These are phyloP conservation scores for Microcebus ravelobensis DNA, from an alignment of 2,113 vertebrate species.

Conservation along the genomic window DNA sequence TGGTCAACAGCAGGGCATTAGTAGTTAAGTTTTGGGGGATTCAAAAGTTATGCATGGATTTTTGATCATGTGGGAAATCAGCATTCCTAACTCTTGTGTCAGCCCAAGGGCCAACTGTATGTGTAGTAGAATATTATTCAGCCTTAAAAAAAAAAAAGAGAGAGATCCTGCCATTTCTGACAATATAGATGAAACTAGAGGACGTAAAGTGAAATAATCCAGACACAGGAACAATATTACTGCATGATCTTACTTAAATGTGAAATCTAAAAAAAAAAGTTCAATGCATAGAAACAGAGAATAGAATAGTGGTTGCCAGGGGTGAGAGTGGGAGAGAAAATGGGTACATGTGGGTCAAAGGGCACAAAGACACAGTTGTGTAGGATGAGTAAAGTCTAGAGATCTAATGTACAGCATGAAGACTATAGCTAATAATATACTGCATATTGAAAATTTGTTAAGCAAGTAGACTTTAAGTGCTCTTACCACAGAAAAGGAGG, in stretches of 20 bases:
- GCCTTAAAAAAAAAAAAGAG: background rate
- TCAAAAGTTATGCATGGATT: no score
- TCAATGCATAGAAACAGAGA: background rate
- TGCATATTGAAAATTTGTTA: background rate
- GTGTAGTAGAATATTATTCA: background rate
- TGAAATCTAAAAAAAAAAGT: background rate
- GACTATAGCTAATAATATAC: background rate
- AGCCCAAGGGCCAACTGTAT: no score
- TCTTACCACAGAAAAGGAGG: background rate
- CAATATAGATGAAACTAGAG: background rate
- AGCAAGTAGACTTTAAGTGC: background rate
- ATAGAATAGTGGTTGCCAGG: background rate
- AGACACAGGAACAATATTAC: background rate
- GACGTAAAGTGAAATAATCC: background rate
- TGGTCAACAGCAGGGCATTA: no score
- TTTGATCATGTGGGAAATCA: no score
- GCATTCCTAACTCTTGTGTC: no score
- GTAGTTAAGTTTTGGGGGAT: no score
- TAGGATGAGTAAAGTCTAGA: background rate
- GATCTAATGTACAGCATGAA: background rate
- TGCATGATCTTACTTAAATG: background rate
- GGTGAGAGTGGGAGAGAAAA: background rate
- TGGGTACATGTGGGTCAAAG: background rate
- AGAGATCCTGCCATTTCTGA: background rate
- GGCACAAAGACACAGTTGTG: background rate